Base-by-base conservation (phyloP, 1,140 invertebrate genomes). In the Wasmannia auropunctata region DNA sequence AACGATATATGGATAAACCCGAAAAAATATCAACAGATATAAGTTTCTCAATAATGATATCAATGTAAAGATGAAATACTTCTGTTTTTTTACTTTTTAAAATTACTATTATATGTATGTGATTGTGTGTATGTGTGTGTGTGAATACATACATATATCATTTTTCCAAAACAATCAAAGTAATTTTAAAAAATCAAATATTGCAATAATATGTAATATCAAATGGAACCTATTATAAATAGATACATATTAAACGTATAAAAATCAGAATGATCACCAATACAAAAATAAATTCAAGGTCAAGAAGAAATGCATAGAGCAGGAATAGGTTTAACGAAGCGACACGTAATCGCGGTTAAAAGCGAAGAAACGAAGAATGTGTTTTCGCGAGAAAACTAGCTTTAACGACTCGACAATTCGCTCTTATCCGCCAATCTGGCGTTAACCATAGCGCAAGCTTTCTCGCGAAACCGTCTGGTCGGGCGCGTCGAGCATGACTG, bases 401-500 rank as follows among this genome's bases (percentile, higher is more conserved):
- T 74, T 72, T 90, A 91, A 91, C 89, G 86, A 91, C 74, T 80
- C 87, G 89, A 88, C 89, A 88, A 90, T 91, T 90, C 89, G 84
- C 83, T 87, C 74, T 91, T 90, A 91, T 86, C 79, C 83, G 77
- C 83, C 89, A 86, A 90, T 91, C 88, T 90, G 86, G 88, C 54
- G 49, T 69, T 62, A 40, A 86, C 72, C 60, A 69, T 46, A 28
- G 69, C 63, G 80, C 58, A 75, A 60, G 81, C 65, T 60, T 70
- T 79, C 56, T 72, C 65, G 60, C 40, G 74, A 31, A 60, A 86
- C 85, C 89, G 91, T 92, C 92, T 91, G 87, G 84, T 89, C 87
- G 89, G 90, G 89, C 90, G 87, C 86, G 83, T 91, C 89, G 91
- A 84, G 91, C 92, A 92, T 93, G 92, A 93, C 92, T 91, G 74